Evolutionary conservation across 2,888 invertebrate species (phyloP), one percentile per base, ranked within the genome.

Genomic region (Tenthredo amoena): DNA sequence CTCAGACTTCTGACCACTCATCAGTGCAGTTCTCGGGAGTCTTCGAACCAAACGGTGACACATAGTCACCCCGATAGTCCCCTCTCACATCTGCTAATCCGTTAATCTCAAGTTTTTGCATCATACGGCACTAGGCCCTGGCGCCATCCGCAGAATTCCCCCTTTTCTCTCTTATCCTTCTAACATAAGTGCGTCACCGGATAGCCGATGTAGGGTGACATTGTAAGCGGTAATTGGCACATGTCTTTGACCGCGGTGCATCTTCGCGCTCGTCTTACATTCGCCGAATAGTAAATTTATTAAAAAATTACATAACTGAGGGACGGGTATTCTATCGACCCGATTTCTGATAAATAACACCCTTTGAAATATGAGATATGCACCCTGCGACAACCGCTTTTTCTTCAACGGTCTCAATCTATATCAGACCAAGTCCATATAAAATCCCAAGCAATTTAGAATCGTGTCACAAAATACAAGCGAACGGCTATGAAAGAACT

Each of bases 21-120:
- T 77, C 77, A 74, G 72, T 21, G 68, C 68, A 43, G 72, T 43
- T 50, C 77, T 26, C 62, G 62, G 40, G 62, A 62, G 34, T 81
- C 77, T 55, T 21, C 12, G 34, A 55, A 77, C 18, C 77, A 77
- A 77, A 77, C 77, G 37, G 40, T 81, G 81, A 81, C 81, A 81
- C 81, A 81, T 81, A n/a, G 81, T 62, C 81, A 81, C 40, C 62
- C 81, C 62, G 81, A 40, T 65, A 79, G 43, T 26, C 34, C 47
- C 68, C 82, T 9, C 31, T 77, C 76, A 76, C 84, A 84, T 84
- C 72, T 76, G 74, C 72, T 84, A 76, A 72, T 84, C 76, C 72
- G 62, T 72, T 77, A 58, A 81, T 81, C 58, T 81, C 43, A 26
- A 26, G 34, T 84, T 77, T 84, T 84, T 76, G 84, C 76, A 76